Evolutionary conservation across 2,797 vertebrate species (phyloP).

Genomic region (Ceyx erithaca): DNA sequence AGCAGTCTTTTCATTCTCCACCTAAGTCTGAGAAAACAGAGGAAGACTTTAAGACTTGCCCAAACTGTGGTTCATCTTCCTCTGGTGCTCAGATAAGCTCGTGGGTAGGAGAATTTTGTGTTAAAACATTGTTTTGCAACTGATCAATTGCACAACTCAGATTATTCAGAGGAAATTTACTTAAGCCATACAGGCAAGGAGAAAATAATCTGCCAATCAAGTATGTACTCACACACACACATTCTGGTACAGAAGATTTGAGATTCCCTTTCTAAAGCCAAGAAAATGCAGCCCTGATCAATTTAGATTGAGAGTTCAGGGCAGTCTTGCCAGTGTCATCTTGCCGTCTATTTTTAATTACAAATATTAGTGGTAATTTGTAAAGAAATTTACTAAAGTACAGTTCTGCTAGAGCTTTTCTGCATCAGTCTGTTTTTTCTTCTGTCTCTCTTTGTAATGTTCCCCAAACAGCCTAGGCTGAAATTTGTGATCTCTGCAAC

Average conservation of each 20-base stretch:
- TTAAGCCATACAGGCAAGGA: background rate
- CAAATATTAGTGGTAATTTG: background rate
- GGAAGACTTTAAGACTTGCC: background rate
- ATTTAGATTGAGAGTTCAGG: background rate
- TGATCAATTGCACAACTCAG: background rate
- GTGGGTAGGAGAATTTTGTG: background rate
- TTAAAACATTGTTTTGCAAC: background rate
- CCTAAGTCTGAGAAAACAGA: background rate
- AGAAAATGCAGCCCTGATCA: background rate
- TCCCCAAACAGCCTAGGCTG: background rate
- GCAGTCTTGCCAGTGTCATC: background rate
- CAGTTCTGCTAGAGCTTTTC: background rate
- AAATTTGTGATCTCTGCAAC: background rate
- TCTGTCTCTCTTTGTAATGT: background rate
- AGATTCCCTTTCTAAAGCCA: background rate
- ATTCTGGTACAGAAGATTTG: background rate
- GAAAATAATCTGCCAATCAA: background rate
- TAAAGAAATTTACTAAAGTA: background rate
- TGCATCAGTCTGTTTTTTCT: background rate
- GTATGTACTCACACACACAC: too few species aligned
- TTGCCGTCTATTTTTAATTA: background rate
- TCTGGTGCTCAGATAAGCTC: fast-evolving
- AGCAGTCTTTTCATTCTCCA: background rate
- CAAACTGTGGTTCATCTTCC: background rate
- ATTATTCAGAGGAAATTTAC: background rate